phyloP scores from a whole-genome alignment of 2,888 invertebrate species.

The Brenthis hecate region DNA sequence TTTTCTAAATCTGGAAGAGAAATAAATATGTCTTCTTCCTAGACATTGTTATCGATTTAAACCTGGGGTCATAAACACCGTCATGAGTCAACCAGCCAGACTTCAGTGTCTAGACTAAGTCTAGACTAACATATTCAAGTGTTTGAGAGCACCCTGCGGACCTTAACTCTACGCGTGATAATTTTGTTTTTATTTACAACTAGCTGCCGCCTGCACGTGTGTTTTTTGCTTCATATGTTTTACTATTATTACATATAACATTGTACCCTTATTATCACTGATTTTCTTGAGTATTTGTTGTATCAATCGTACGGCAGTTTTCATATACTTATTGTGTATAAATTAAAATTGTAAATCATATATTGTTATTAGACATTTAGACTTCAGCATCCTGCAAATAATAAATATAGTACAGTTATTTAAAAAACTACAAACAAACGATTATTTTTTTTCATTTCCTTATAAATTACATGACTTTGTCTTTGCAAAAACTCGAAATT shows the following conservation, averaged over 20 bases:
- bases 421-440: too few relatives aligned
- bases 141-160: slow-evolving; percentile 25
- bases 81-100: slow-evolving; percentile 40
- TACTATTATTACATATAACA: too few relatives aligned
- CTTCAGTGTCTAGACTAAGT: slow-evolving; percentile 68
- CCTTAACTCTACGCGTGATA: slow-evolving; percentile 6
- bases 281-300: too few relatives aligned
- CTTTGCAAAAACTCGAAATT: slow-evolving; percentile 5
- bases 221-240: too few relatives aligned
- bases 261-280: too few relatives aligned
- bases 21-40: slow-evolving; percentile 27
- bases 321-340: too few relatives aligned
- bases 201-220: neutral
- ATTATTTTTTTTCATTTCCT: neutral
- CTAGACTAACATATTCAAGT: slow-evolving; percentile 63
- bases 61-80: slow-evolving; percentile 46
- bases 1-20: slow-evolving; percentile 11
- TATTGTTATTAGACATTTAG: too few relatives aligned
- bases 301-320: too few relatives aligned
- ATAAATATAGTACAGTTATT: too few relatives aligned
- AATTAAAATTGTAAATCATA: too few relatives aligned
- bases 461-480: neutral
- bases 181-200: slow-evolving; percentile 2
- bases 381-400: too few relatives aligned
- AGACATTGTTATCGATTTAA: slow-evolving; percentile 43